A percentile compares a stretch with the other conserved stretches of the same genome.
phyloP scores from a whole-genome alignment of 2,113 vertebrate genomes.

The Panthera leo region DNA sequence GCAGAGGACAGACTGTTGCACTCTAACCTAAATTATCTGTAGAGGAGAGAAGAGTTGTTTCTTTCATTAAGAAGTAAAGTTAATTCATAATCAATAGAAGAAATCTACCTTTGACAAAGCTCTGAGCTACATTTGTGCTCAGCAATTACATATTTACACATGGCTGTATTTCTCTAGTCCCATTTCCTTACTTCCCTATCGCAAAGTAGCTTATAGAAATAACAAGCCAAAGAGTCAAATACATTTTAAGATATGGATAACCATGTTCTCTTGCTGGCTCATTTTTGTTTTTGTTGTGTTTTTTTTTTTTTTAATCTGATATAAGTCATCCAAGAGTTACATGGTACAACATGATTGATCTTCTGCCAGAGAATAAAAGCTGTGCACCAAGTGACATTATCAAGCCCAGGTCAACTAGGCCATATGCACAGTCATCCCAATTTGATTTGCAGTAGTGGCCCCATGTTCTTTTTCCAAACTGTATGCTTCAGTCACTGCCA shows the following conservation, averaged over 20 bases:
- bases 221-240: not conserved
- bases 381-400: not conserved
- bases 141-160: not conserved
- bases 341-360: not conserved
- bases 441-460: not conserved
- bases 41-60: constrained; percentile 17
- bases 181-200: constrained; percentile 38
- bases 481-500: not conserved
- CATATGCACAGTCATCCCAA: not conserved
- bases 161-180: constrained; percentile 1
- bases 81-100: constrained; percentile 74
- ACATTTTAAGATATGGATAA: not conserved
- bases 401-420: not conserved
- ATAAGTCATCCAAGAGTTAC: constrained; percentile 3
- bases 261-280: not conserved
- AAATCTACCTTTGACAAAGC: constrained; percentile 50
- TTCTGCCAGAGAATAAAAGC: constrained; percentile 23
- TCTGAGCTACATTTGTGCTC: constrained; percentile 48
- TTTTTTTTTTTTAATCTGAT: not conserved
- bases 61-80: constrained; percentile 79
- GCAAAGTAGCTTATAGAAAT: not conserved
- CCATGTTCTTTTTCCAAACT: not conserved
- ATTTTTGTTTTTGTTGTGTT: not conserved
- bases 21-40: constrained; percentile 59
- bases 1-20: not conserved